Evolutionary conservation across 2,113 vertebrate genomes (phyloP).

Genomic region (Protobothrops mucrosquamatus): DNA sequence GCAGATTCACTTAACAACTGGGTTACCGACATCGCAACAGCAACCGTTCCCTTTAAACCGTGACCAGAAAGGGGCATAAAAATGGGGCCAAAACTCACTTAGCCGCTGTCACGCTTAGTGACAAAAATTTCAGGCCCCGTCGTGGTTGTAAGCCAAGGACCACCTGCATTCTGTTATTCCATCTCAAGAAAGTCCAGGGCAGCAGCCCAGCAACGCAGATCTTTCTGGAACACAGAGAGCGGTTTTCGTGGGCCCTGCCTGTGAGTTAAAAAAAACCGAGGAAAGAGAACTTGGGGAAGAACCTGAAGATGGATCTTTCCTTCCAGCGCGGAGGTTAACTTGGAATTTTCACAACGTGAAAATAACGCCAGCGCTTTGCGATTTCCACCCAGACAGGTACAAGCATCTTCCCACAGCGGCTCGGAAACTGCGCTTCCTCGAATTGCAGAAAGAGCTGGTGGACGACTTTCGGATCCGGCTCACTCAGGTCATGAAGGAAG

Average conservation of each 20-base stretch:
- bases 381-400: constrained; percentile 82
- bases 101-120: no score
- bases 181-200: neutral
- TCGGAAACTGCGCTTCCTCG: constrained; percentile 90
- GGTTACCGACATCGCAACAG: no score
- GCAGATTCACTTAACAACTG: no score
- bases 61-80: no score
- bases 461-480: constrained; percentile 97
- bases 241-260: neutral
- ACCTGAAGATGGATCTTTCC: fast-evolving
- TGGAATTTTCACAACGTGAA: no score
- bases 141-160: no score
- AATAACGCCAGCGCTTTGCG: neutral
- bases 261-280: neutral
- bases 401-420: constrained; percentile 82
- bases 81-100: no score
- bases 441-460: constrained; percentile 89
- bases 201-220: neutral
- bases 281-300: fast-evolving
- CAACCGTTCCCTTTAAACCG: no score
- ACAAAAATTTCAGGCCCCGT: no score
- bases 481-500: constrained; percentile 99
- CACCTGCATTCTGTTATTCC: neutral
- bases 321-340: no score
- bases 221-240: neutral